Conservation (phyloP, 2,797 vertebrate genomes). For the Typhlichthys subterraneus region DNA sequence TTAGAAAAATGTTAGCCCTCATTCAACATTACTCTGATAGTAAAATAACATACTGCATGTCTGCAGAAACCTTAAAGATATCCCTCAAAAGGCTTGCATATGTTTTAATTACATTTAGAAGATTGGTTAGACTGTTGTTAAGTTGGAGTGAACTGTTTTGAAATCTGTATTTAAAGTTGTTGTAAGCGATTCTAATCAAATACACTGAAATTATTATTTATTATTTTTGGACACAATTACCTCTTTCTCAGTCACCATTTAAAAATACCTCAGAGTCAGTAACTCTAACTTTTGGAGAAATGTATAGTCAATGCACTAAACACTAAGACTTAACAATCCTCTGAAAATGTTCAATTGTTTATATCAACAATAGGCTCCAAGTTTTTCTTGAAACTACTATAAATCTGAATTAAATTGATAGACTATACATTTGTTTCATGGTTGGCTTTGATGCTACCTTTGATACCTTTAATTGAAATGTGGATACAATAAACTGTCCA, state of each 20-base stretch:
- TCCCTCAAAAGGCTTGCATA: neutral
- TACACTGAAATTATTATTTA: neutral
- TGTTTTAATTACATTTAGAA: constrained; percentile 23
- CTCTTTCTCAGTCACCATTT: too few species aligned
- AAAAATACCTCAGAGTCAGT: too few species aligned
- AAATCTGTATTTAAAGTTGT: constrained; percentile 39
- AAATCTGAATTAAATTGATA: too few species aligned
- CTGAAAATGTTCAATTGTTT: too few species aligned
- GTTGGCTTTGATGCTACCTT: neutral
- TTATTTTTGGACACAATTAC: too few species aligned
- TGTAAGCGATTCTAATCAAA: constrained; percentile 14
- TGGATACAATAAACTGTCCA: constrained; percentile 3
- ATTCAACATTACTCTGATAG: constrained; percentile 23
- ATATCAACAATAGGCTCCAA: too few species aligned
- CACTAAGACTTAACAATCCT: too few species aligned
- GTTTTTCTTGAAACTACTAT: too few species aligned
- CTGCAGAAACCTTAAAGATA: constrained; percentile 31
- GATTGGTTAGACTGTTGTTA: constrained; percentile 13
- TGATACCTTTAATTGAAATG: neutral
- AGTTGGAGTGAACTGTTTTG: constrained; percentile 20
- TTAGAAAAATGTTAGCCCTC: constrained; percentile 28
- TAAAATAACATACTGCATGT: constrained; percentile 27
- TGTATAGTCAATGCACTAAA: too few species aligned
- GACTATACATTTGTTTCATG: neutral
- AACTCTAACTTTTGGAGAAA: too few species aligned